phyloP scores from a whole-genome alignment of 2,888 invertebrate genomes.

The Cephus rjabovi region DNA sequence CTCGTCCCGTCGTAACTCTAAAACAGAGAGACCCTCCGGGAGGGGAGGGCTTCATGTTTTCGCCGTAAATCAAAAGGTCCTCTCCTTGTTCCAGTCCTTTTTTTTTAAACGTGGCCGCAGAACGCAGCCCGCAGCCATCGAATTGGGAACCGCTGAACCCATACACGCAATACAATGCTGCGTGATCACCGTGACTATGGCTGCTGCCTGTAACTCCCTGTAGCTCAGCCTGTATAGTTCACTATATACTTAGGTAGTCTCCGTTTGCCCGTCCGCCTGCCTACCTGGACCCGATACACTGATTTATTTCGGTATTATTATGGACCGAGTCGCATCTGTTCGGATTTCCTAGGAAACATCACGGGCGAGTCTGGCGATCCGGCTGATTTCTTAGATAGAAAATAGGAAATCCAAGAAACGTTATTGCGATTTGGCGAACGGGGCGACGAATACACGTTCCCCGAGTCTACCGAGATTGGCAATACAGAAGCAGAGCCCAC shows the following conservation, averaged over 20 bases:
- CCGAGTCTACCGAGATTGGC: background rate
- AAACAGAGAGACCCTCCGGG: constrained; percentile 21
- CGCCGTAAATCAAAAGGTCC: constrained; percentile 36
- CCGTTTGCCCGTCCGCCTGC: constrained; percentile 15
- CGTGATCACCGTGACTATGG: constrained; percentile 37
- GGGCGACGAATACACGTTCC: background rate
- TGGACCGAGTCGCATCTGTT: constrained; percentile 56
- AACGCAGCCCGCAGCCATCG: background rate
- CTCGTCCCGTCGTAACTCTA: constrained; percentile 29
- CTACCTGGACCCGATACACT: constrained; percentile 55
- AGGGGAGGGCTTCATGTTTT: constrained; percentile 25
- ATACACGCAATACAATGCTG: constrained; percentile 52
- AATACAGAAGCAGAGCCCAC: background rate
- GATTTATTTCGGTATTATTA: constrained; percentile 64
- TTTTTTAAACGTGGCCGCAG: constrained; percentile 3
- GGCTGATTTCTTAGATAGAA: background rate
- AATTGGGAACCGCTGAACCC: constrained; percentile 55
- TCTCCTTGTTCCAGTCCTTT: constrained; percentile 11
- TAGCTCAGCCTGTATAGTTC: constrained; percentile 16
- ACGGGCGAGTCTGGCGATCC: background rate
- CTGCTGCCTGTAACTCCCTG: constrained; percentile 51
- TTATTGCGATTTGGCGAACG: background rate
- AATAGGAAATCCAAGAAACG: background rate
- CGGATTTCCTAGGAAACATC: constrained; percentile 40
- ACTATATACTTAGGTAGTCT: constrained; percentile 7